phyloP scores from a whole-genome alignment of 2,797 vertebrate genomes.

The Scarus forsteni region DNA sequence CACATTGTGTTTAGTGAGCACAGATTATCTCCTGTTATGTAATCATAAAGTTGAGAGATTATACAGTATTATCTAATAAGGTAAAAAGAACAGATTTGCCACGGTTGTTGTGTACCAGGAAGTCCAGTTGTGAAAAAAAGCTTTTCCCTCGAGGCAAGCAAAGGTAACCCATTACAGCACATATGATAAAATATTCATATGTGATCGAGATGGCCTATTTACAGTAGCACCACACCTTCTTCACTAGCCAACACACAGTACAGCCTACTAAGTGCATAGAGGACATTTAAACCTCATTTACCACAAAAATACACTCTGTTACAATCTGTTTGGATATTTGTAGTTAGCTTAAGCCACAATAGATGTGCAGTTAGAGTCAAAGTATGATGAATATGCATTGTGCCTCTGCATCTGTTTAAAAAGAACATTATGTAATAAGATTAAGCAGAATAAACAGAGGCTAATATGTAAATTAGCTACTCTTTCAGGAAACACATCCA shows the following conservation, averaged over 20 bases:
- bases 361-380: slow-evolving; percentile 6
- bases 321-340: slow-evolving; percentile 35
- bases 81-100: slow-evolving; percentile 14
- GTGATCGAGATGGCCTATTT: slow-evolving; percentile 76
- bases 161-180: slow-evolving; percentile 66
- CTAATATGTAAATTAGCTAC: neutral
- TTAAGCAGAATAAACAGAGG: neutral
- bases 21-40: neutral
- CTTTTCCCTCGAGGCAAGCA: slow-evolving; percentile 35
- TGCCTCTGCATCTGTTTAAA: slow-evolving; percentile 5
- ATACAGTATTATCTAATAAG: slow-evolving; percentile 29
- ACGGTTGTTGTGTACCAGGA: slow-evolving; percentile 37
- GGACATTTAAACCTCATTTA: slow-evolving; percentile 29
- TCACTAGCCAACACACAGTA: slow-evolving; percentile 7
- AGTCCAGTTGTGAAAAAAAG: slow-evolving; percentile 38
- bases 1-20: too few relatives aligned
- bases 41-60: slow-evolving; percentile 9
- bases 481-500: neutral
- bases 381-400: slow-evolving; percentile 25
- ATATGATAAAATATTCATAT: slow-evolving; percentile 78
- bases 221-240: slow-evolving; percentile 55
- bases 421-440: neutral
- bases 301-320: slow-evolving; percentile 20
- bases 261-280: slow-evolving; percentile 18
- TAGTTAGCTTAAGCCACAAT: slow-evolving; percentile 12